phyloP scores from a whole-genome alignment of 2,888 invertebrate genomes.

The Eupithecia insigniata region DNA sequence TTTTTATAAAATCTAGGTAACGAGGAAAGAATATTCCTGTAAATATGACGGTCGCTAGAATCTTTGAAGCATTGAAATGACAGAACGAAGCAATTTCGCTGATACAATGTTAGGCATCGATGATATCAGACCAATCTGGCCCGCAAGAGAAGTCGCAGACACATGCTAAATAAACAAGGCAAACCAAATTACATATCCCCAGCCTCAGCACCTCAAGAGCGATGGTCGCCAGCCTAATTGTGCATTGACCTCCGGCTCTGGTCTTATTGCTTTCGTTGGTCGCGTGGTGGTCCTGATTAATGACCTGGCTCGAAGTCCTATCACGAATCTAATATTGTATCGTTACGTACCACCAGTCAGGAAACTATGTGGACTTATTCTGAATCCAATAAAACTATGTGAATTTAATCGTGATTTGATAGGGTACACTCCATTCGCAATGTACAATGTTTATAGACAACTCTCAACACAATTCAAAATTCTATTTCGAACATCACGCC shows the following conservation, averaged over 20 bases:
- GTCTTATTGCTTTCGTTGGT: conserved; percentile 47
- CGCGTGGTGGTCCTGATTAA: conserved; percentile 62
- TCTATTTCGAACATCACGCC: too few relatives aligned
- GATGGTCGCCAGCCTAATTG: conserved; percentile 62
- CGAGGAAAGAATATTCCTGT: background rate
- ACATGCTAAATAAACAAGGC: background rate
- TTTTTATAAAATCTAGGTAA: background rate
- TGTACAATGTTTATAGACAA: too few relatives aligned
- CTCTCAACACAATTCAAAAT: too few relatives aligned
- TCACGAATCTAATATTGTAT: conserved; percentile 12
- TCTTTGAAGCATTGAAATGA: background rate
- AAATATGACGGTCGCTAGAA: background rate
- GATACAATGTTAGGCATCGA: background rate
- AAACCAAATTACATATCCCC: conserved; percentile 15
- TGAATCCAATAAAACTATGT: background rate
- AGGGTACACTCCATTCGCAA: too few relatives aligned
- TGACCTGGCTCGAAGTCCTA: conserved; percentile 46
- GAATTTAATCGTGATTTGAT: background rate
- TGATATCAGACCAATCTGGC: background rate
- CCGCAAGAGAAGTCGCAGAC: background rate
- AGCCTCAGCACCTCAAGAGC: conserved; percentile 52
- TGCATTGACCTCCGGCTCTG: conserved; percentile 60
- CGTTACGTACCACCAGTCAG: background rate
- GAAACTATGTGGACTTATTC: background rate
- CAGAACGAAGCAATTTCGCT: background rate